These are phyloP conservation scores for Macaria liturata DNA, from an alignment of 2,888 invertebrate genomes.

Conservation along the genomic window DNA sequence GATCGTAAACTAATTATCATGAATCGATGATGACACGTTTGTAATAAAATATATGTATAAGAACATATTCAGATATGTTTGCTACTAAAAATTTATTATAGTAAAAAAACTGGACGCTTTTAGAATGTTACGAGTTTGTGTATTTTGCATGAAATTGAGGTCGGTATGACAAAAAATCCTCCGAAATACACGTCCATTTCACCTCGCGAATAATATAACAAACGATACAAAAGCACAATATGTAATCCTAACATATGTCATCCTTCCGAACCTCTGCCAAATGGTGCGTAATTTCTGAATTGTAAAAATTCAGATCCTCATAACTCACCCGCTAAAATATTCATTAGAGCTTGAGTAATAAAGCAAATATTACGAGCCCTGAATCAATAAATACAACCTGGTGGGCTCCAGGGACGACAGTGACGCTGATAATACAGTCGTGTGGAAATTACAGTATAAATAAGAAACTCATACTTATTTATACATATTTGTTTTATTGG, in stretches of 20 bases:
- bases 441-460: too few species aligned
- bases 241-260: conserved; percentile 33
- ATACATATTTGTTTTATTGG: too few species aligned
- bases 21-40: too few species aligned
- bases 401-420: conserved; percentile 9
- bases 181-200: conserved; percentile 7
- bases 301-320: conserved; percentile 31
- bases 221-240: conserved; percentile 17
- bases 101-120: too few species aligned
- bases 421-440: conserved; percentile 8
- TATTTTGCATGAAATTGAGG: background rate
- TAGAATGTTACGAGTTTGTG: too few species aligned
- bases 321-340: conserved; percentile 31
- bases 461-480: too few species aligned
- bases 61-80: too few species aligned
- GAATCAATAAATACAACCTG: conserved; percentile 30
- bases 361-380: conserved; percentile 32
- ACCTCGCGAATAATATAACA: conserved; percentile 13
- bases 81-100: too few species aligned
- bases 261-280: conserved; percentile 26
- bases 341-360: conserved; percentile 34
- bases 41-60: too few species aligned
- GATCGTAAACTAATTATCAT: too few species aligned
- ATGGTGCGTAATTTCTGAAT: conserved; percentile 33
- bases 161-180: conserved; percentile 6